Evolutionary conservation across 2,888 invertebrate species (phyloP).

Genomic region (Metacarcinus magister): DNA sequence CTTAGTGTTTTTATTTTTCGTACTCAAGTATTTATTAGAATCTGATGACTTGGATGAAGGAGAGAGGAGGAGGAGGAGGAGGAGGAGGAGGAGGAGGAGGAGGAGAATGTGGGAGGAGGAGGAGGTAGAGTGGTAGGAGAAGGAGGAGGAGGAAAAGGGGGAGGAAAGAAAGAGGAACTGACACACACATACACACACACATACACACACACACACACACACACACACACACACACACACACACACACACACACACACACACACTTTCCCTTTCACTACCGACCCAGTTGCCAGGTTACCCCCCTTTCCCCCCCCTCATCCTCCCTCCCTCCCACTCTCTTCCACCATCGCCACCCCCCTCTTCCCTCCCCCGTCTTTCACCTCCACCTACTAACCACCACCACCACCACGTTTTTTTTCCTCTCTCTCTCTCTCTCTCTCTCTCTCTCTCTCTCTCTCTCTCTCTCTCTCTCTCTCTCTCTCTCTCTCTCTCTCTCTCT

Average conservation of each 20-base stretch:
- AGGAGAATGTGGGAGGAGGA: neutral
- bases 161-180: neutral
- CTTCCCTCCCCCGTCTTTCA: neutral
- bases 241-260: conserved; percentile 48
- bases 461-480: neutral
- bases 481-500: neutral
- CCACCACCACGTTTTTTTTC: no score
- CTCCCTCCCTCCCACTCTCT: neutral
- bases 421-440: no score
- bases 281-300: conserved; percentile 48
- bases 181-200: neutral
- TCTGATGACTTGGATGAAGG: no score
- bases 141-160: neutral
- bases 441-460: no score
- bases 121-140: neutral
- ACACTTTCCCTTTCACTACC: conserved; percentile 45
- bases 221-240: conserved; percentile 43
- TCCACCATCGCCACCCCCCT: neutral
- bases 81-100: neutral
- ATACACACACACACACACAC: neutral
- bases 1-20: no score
- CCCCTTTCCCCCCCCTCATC: neutral
- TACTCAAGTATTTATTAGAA: no score
- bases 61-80: neutral
- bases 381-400: neutral